Evolutionary conservation across 2,797 vertebrate species (phyloP).

Genomic region (Mastacembelus armatus): DNA sequence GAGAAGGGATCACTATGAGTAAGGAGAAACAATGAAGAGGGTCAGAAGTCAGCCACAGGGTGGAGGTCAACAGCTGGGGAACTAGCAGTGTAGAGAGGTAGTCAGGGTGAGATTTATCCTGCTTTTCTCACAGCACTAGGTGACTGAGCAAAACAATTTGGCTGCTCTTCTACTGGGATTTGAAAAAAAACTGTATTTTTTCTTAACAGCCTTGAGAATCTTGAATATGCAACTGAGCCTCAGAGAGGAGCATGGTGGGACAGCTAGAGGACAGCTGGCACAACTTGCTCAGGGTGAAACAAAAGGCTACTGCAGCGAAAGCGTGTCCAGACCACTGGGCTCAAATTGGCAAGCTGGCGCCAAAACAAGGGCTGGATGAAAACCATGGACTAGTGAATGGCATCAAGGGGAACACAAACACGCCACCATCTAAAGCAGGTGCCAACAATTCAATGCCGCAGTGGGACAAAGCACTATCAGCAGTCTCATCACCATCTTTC

Average conservation of each 20-base stretch:
- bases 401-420: slow-evolving; percentile 56
- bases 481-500: slow-evolving; percentile 53
- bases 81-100: slow-evolving; percentile 31
- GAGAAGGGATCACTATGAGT: slow-evolving; percentile 44
- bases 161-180: slow-evolving; percentile 11
- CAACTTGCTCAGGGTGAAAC: slow-evolving; percentile 45
- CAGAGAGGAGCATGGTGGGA: neutral
- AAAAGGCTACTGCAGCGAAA: slow-evolving; percentile 54
- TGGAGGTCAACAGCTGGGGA: slow-evolving; percentile 84
- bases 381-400: slow-evolving; percentile 37
- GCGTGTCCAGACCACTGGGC: slow-evolving; percentile 54
- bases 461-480: slow-evolving; percentile 71
- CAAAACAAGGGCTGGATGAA: slow-evolving; percentile 43
- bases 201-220: slow-evolving; percentile 34
- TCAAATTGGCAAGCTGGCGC: slow-evolving; percentile 70
- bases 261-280: slow-evolving; percentile 47
- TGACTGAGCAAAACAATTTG: slow-evolving; percentile 24
- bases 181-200: slow-evolving; percentile 34
- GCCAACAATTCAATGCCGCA: slow-evolving; percentile 65
- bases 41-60: slow-evolving; percentile 72
- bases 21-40: slow-evolving; percentile 60
- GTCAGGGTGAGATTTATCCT: slow-evolving; percentile 59
- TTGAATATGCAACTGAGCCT: slow-evolving; percentile 15
- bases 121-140: slow-evolving; percentile 37
- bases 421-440: slow-evolving; percentile 28